These are phyloP conservation scores for Hedya salicella DNA, from an alignment of 2,888 invertebrate species.

Conservation along the genomic window DNA sequence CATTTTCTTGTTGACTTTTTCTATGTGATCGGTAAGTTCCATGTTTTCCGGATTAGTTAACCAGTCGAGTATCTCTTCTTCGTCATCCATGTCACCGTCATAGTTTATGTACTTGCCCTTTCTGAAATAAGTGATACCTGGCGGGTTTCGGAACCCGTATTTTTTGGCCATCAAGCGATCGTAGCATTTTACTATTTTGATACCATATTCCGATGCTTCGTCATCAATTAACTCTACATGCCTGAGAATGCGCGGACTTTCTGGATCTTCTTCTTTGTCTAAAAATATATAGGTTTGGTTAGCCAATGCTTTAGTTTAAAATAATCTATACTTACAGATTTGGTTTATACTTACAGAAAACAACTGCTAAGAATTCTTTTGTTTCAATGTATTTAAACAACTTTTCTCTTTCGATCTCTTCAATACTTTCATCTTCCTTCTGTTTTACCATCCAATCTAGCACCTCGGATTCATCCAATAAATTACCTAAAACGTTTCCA, in stretches of 20 bases:
- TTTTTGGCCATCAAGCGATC: conserved; percentile 97
- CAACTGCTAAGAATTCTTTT: conserved; percentile 95
- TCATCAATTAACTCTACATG: conserved; percentile 96
- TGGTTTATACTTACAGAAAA: conserved; percentile 92
- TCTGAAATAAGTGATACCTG: conserved; percentile 95
- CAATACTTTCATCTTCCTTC: conserved; percentile 96
- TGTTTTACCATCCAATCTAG: conserved; percentile 96
- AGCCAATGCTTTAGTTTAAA: neutral
- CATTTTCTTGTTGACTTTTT: conserved; percentile 96
- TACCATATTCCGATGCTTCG: conserved; percentile 96
- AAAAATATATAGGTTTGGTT: conserved; percentile 40
- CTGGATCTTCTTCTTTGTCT: conserved; percentile 93
- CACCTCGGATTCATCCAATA: conserved; percentile 91
- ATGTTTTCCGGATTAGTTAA: conserved; percentile 96
- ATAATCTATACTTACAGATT: neutral
- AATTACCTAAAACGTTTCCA: conserved; percentile 79
- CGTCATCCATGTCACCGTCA: conserved; percentile 96
- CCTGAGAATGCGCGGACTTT: conserved; percentile 91
- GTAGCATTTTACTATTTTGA: conserved; percentile 94
- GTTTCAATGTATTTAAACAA: conserved; percentile 93
- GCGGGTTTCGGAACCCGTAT: conserved; percentile 94
- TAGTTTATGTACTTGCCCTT: conserved; percentile 96
- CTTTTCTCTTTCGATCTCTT: conserved; percentile 93
- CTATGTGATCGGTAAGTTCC: conserved; percentile 97
- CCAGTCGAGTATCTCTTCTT: conserved; percentile 96